Conservation (phyloP, 1,140 invertebrate genomes). For the Ceratina australensis region DNA sequence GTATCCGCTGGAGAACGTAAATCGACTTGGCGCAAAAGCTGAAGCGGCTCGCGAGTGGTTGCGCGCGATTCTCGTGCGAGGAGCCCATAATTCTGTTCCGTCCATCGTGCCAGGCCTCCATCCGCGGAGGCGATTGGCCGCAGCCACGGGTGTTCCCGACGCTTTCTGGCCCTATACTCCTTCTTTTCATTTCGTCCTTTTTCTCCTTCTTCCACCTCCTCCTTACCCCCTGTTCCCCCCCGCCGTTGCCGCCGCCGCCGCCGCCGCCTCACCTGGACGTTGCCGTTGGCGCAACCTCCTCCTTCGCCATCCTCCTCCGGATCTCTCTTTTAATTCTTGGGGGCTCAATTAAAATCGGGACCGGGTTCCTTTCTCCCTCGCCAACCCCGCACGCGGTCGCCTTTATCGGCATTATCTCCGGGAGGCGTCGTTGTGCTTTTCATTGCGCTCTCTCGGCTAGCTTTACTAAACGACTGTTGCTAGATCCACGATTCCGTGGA, state of each 20-base stretch:
- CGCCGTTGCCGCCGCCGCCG: constrained; percentile 33
- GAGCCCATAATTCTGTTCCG: constrained; percentile 68
- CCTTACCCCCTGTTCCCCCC: no score
- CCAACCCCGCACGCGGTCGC: neutral
- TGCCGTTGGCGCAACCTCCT: constrained; percentile 37
- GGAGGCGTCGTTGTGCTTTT: constrained; percentile 69
- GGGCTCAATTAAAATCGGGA: constrained; percentile 76
- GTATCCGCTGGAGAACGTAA: constrained; percentile 54
- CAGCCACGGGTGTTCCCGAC: constrained; percentile 65
- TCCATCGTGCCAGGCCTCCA: constrained; percentile 55
- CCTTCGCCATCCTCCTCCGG: constrained; percentile 37
- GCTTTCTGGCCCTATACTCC: constrained; percentile 44
- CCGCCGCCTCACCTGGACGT: constrained; percentile 28
- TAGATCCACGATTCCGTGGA: constrained; percentile 77
- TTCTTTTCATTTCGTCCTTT: constrained; percentile 44
- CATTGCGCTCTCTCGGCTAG: constrained; percentile 54
- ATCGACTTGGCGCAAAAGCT: constrained; percentile 55
- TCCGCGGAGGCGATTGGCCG: constrained; percentile 64
- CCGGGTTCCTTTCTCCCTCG: constrained; percentile 66
- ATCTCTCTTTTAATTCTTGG: constrained; percentile 65
- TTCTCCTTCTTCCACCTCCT: constrained; percentile 13
- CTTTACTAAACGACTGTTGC: constrained; percentile 53
- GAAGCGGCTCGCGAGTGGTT: constrained; percentile 45
- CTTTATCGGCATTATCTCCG: constrained; percentile 76
- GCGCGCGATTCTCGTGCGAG: constrained; percentile 63